phyloP scores from a whole-genome alignment of 2,113 vertebrate genomes.

The Istiophorus platypterus region DNA sequence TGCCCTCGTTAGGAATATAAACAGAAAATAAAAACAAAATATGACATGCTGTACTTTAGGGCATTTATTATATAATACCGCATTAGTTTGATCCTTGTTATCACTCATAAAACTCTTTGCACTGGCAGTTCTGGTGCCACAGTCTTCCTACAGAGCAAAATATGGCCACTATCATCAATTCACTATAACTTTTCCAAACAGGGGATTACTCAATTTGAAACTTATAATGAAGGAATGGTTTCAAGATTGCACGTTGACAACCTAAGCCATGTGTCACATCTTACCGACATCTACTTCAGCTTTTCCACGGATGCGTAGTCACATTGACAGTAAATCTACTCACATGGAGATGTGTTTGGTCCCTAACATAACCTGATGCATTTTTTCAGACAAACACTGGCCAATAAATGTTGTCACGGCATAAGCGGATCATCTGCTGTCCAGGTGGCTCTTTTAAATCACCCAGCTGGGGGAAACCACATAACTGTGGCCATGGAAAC shows the following conservation, averaged over 20 bases:
- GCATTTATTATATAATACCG: not conserved
- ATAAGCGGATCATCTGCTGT: conserved; percentile 44
- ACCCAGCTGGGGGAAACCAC: conserved; percentile 46
- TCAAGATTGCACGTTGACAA: not conserved
- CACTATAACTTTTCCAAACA: not conserved
- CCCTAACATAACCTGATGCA: conserved; percentile 34
- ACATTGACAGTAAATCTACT: conserved; percentile 38
- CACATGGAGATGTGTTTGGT: conserved; percentile 52
- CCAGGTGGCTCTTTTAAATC: conserved; percentile 62
- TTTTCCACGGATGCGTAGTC: conserved; percentile 26
- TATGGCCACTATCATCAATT: not conserved
- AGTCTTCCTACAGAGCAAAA: not conserved
- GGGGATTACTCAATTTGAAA: not conserved
- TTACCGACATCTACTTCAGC: not conserved
- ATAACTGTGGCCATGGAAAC: conserved; percentile 41
- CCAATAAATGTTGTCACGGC: conserved; percentile 34
- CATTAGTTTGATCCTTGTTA: not conserved
- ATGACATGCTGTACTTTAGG: not conserved
- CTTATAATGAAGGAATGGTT: not conserved
- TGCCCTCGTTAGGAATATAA: not conserved
- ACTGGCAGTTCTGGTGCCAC: not conserved
- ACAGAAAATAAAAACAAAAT: not conserved
- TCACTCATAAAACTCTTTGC: not conserved
- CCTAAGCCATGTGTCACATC: not conserved
- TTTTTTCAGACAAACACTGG: conserved; percentile 30